Evolutionary conservation across 2,113 vertebrate genomes (phyloP), one percentile per base, ranked within the genome.

Genomic region (Pica pica): DNA sequence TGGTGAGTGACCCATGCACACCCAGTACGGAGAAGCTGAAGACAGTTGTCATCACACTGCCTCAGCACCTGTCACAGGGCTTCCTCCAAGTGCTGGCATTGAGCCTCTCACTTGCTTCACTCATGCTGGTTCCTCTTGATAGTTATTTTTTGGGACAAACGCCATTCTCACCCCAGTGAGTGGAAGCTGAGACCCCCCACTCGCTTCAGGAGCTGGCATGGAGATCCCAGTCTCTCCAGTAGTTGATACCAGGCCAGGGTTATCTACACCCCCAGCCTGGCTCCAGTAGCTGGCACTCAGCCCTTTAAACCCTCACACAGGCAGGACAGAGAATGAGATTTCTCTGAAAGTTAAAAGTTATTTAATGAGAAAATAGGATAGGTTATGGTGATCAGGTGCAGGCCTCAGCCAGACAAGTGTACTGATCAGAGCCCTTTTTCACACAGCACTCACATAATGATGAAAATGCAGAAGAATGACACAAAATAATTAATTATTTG

Each of bases 381-480:
- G 12, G 9, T 16, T 28, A 27, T 84, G 37, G 23, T 52, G 46
- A 47, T 57, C 27, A 49, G 3, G 19, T 19, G 5, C 35, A 77
- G 22, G n/a, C 9, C n/a, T 90, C 53, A 64, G 57, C 4, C 23
- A 44, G 50, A 16, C 0, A 4, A 61, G 16, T 0, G 0, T 22
- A 37, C 11, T 53, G n/a, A 81, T 35, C 64, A 37, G 44, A 49
- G 23, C 7, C 2, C 0, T 44, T 87, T 87, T 49, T 44, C 44
- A 81, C n/a, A 71, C 16, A 70, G 42, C 30, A 44, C 9, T 73
- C 19, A 57, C 15, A 67, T 74, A 77, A 83, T 56, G 1, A 77
- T 76, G 24, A 89, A 89, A 95, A 69, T 35, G 19, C 6, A 74
- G 11, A 89, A 68, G 26, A 89, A 53, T 9, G 61, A 31, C 21